Evolutionary conservation across 2,888 invertebrate genomes (phyloP).

Genomic region (Apomyelois bistriatella): DNA sequence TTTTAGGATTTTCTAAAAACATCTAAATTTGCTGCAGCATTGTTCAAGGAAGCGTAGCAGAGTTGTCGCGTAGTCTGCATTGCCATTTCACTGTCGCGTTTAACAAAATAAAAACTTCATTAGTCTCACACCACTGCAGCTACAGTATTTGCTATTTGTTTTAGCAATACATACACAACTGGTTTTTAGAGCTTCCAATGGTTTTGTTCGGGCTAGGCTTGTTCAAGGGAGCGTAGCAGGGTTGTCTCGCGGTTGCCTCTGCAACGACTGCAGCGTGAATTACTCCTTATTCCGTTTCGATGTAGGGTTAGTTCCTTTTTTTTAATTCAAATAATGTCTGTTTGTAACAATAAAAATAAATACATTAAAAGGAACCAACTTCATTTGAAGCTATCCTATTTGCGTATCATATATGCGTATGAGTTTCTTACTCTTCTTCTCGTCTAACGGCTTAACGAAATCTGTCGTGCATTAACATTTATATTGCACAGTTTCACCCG

Average conservation of each 20-base stretch:
- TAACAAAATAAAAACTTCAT: conserved; percentile 18
- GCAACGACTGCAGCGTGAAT: conserved; percentile 45
- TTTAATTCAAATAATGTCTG: conserved; percentile 13
- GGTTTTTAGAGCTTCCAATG: background rate
- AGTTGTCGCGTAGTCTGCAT: conserved; percentile 26
- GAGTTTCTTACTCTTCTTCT: too few species aligned
- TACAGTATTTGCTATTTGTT: background rate
- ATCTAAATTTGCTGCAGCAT: background rate
- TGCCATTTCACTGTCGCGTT: conserved; percentile 22
- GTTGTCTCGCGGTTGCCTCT: conserved; percentile 27
- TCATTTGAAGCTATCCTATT: too few species aligned
- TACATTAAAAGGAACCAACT: too few species aligned
- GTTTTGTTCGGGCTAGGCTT: conserved; percentile 3
- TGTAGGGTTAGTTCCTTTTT: conserved; percentile 26
- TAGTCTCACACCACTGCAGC: conserved; percentile 7
- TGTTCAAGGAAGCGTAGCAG: conserved; percentile 10
- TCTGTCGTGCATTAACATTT: too few species aligned
- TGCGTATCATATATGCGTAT: too few species aligned
- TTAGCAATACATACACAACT: background rate
- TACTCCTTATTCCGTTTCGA: conserved; percentile 10
- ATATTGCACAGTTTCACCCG: too few species aligned
- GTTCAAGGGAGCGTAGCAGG: conserved; percentile 16
- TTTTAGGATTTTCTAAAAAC: background rate
- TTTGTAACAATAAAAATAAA: background rate
- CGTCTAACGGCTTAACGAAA: too few species aligned